phyloP scores from a whole-genome alignment of 2,113 vertebrate species.

The Saccopteryx bilineata region DNA sequence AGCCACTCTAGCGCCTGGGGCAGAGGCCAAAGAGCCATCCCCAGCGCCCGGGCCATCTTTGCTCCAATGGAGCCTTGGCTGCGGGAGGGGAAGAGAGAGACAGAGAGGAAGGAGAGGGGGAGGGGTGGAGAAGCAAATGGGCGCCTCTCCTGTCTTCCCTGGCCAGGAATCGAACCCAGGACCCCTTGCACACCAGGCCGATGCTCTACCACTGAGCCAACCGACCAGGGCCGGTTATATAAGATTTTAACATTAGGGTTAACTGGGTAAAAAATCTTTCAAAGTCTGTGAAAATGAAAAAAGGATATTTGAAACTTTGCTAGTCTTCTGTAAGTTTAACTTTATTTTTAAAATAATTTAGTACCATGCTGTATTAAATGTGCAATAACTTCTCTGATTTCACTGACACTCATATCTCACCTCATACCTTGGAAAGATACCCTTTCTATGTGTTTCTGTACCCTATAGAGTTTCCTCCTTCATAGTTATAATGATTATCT shows the following conservation, averaged over 20 bases:
- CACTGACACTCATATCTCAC: not conserved
- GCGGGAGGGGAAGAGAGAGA: too few relatives aligned
- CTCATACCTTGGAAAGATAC: not conserved
- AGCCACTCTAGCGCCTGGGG: too few relatives aligned
- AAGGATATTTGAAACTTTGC: not conserved
- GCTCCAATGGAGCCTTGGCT: too few relatives aligned
- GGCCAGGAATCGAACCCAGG: too few relatives aligned
- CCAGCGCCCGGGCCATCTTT: too few relatives aligned
- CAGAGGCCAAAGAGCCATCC: too few relatives aligned
- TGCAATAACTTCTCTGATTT: not conserved
- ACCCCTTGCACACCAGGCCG: too few relatives aligned
- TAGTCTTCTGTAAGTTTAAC: not conserved
- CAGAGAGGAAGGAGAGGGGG: too few relatives aligned
- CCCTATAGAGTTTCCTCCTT: not conserved
- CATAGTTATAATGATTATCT: not conserved
- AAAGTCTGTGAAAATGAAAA: not conserved
- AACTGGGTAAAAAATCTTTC: not conserved
- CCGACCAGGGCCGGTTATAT: not conserved
- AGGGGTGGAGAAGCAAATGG: too few relatives aligned
- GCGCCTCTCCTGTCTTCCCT: too few relatives aligned
- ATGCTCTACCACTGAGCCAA: too few relatives aligned
- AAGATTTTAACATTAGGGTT: not conserved
- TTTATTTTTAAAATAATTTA: conserved; percentile 1
- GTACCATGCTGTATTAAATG: not conserved
- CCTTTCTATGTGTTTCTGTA: not conserved